Evolutionary conservation across 2,888 invertebrate species (phyloP), one percentile per base, ranked within the genome.

Genomic region (Parthenolecanium corni): DNA sequence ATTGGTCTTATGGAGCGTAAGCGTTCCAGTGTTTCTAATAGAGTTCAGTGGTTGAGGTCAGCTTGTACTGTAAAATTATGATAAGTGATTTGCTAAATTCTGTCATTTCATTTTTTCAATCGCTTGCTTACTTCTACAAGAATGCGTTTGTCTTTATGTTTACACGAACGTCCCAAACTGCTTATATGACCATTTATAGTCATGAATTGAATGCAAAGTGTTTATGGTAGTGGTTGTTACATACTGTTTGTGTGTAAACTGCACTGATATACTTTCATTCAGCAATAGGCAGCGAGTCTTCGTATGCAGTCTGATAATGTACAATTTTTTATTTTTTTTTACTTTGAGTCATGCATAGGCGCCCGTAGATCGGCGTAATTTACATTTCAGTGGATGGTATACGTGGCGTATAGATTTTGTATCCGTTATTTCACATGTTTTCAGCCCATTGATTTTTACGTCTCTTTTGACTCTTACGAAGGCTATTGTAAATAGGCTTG

Each of bases 121-220:
- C 14, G 18, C 23, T 21, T 3, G 49, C 21, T 49, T 4, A 23
- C 49, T 14, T 49, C 23, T 49, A 12, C 23, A 11, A 12, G 49
- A 14, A 14, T 49, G 23, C 23, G 21, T 23, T 23, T 20, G 14
- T 49, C 6, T 23, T 18, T 46, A 18, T 21, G 14, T 49, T 49
- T 49, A 49, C 23, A 49, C 21, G 21, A 49, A 14, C 31, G 52
- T 24, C 52, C 31, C 25, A 25, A 16, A 31, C 16, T 18, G 16
- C 25, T 31, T 52, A 31, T 36, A 56, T 56, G 56, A 56, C 56
- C 56, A 56, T 56, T 56, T 56, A 56, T 56, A 42, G 56, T 42
- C 38, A 21, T 24, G 24, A 56, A 56, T 56, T 56, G 56, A 56
- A 12, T 49, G 46, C 20, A 49, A n/a, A 49, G 12, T 44, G 44